Base-by-base conservation (phyloP, 2,113 vertebrate species). In the Hymenochirus boettgeri region DNA sequence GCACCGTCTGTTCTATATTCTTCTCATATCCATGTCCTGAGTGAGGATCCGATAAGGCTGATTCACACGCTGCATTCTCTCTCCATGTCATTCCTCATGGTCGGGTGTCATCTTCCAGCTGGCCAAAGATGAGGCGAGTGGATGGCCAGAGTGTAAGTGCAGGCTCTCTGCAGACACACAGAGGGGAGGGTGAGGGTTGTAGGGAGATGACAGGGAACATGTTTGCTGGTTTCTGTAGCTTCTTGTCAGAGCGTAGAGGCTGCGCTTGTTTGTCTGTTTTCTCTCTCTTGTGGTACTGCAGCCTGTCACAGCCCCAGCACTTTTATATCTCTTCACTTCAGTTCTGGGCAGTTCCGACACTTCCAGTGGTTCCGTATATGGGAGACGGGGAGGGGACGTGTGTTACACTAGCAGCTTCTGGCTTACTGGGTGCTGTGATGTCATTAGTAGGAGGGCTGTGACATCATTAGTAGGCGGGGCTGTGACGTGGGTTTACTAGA, bases 61-160 rank as follows among this genome's bases (percentile, higher is more conserved):
- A 31, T 46, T 26, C 35, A 65, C 2, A 10, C 51, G 33, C 7
- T 60, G 37, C 46, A 60, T 65, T 42, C 55, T 59, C 42, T 60
- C 42, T 64, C 57, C 4, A 35, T 25, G 3, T 57, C 62, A 27
- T 15, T 57, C 52, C 52, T 65, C 70, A 73, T 75, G 69, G 59
- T 62, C 39, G 72, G 71, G 55, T 76, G 57, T 27, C 74, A 2
- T 56, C 45, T 61, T 80, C 73, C 73, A 80, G 64, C 73, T 79
- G 74, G 0, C 62, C 50, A 57, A 77, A 65, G 29, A 81, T 60
- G 54, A 73, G 70, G 42, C 73, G 74, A 0, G 74, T 69, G 0
- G 74, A 72, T 0, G 75, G 76, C 79, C 77, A 79, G 42, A 79
- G 75, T 63, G 76, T 77, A 35, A 72, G 70, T 65, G 73, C 70